phyloP scores from a whole-genome alignment of 2,113 vertebrate species.

The Gymnocephalus cernua region DNA sequence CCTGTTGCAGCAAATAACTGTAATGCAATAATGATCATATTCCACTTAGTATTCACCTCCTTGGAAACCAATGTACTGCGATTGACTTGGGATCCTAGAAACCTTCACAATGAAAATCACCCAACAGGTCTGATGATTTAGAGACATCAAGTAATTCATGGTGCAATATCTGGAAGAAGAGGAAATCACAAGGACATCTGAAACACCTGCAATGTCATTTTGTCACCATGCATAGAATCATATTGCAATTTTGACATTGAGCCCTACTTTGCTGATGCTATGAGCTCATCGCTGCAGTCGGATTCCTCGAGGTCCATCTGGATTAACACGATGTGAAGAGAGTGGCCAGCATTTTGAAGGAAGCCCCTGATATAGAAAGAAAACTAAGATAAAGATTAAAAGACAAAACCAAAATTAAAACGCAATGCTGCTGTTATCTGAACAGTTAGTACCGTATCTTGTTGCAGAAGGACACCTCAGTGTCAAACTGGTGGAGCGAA shows the following conservation, averaged over 20 bases:
- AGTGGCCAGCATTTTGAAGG: constrained; percentile 49
- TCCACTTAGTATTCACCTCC: constrained; percentile 73
- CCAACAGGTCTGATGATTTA: constrained; percentile 59
- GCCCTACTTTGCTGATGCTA: constrained; percentile 84
- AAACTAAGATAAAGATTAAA: background rate
- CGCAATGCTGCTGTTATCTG: background rate
- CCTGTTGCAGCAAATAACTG: background rate
- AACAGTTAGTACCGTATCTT: constrained; percentile 74
- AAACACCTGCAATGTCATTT: background rate
- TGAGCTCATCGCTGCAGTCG: constrained; percentile 79
- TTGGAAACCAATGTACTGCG: constrained; percentile 84
- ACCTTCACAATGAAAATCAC: constrained; percentile 84
- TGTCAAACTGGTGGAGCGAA: constrained; percentile 86
- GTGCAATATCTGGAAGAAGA: constrained; percentile 78
- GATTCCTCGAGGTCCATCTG: constrained; percentile 85
- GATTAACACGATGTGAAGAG: constrained; percentile 74
- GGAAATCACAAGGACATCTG: background rate
- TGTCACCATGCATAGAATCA: background rate
- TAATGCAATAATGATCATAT: background rate
- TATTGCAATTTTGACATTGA: background rate
- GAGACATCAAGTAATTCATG: constrained; percentile 80
- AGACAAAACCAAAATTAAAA: background rate
- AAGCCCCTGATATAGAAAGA: constrained; percentile 67
- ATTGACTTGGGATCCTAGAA: constrained; percentile 75
- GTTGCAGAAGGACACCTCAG: constrained; percentile 83